Conservation (phyloP, 2,113 vertebrate species). For the Pelmatolapia mariae region DNA sequence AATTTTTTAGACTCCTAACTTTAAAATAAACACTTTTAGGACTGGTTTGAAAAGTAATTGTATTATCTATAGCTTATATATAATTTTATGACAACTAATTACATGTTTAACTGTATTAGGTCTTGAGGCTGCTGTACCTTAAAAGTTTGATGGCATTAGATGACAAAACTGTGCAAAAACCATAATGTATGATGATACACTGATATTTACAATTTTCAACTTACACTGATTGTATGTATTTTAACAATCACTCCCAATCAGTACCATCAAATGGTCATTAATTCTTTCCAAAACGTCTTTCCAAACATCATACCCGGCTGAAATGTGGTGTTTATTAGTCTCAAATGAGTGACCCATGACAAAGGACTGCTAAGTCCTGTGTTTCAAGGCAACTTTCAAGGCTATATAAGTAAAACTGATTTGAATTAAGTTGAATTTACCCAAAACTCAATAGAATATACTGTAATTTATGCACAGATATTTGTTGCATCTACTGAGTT, state of each 20-base stretch:
- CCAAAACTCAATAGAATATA: not conserved
- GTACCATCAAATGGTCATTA: not conserved
- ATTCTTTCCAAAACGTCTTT: not conserved
- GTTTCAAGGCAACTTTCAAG: not conserved
- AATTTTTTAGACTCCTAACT: not conserved
- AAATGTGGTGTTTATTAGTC: not conserved
- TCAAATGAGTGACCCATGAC: not conserved
- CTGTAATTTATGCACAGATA: not conserved
- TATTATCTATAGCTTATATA: not conserved
- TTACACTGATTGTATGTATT: not conserved
- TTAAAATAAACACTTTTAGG: not conserved
- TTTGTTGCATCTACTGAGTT: not conserved
- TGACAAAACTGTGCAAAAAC: not conserved
- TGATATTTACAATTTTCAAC: not conserved
- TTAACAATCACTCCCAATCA: not conserved
- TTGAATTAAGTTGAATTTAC: not conserved
- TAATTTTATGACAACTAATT: not conserved
- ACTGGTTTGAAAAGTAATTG: not conserved
- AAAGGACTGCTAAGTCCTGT: not conserved
- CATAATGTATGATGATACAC: not conserved
- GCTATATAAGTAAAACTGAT: not conserved
- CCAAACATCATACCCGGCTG: not conserved
- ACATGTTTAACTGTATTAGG: not conserved
- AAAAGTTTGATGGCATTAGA: not conserved
- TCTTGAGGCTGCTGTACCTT: not conserved